phyloP scores from a whole-genome alignment of 2,888 invertebrate species.

The Artemia sinica region DNA sequence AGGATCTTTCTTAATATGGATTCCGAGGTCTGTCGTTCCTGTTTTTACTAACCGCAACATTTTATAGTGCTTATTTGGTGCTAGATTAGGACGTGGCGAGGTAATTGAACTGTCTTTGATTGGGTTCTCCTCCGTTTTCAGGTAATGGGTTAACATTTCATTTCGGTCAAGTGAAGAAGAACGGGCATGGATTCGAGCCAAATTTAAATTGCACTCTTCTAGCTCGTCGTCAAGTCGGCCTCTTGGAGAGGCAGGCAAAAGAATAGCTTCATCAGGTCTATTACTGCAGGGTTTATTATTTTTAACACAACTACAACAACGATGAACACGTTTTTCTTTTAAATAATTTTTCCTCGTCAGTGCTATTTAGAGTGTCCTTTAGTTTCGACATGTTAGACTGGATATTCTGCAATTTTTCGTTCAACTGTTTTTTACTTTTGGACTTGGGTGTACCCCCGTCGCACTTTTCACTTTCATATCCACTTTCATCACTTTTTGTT shows the following conservation, averaged over 20 bases:
- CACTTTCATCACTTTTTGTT: slow-evolving; percentile 38
- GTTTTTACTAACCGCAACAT: slow-evolving; percentile 28
- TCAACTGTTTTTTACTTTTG: not conserved
- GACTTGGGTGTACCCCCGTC: not conserved
- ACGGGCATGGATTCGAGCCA: slow-evolving; percentile 6
- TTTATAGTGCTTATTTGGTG: slow-evolving; percentile 28
- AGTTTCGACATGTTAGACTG: slow-evolving; percentile 40
- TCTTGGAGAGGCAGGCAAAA: not conserved
- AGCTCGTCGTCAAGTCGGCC: not conserved
- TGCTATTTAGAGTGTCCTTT: slow-evolving; percentile 21
- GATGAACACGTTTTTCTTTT: slow-evolving; percentile 20
- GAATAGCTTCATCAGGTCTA: not conserved
- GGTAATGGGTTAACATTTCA: slow-evolving; percentile 2
- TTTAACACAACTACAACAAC: slow-evolving; percentile 20
- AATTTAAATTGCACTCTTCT: not conserved
- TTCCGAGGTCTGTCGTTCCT: slow-evolving; percentile 28
- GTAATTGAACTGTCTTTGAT: not conserved
- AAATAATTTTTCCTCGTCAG: slow-evolving; percentile 25
- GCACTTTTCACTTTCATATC: slow-evolving; percentile 34
- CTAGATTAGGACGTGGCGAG: not conserved
- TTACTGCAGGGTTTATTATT: slow-evolving; percentile 1
- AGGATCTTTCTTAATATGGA: slow-evolving; percentile 28
- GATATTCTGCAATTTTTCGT: slow-evolving; percentile 27
- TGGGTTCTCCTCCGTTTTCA: not conserved
- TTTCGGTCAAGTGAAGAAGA: slow-evolving; percentile 20